A percentile compares a stretch with the other conserved stretches of the same genome.
Conservation (phyloP, 1,140 invertebrate species). For the Antheraea mylitta region DNA sequence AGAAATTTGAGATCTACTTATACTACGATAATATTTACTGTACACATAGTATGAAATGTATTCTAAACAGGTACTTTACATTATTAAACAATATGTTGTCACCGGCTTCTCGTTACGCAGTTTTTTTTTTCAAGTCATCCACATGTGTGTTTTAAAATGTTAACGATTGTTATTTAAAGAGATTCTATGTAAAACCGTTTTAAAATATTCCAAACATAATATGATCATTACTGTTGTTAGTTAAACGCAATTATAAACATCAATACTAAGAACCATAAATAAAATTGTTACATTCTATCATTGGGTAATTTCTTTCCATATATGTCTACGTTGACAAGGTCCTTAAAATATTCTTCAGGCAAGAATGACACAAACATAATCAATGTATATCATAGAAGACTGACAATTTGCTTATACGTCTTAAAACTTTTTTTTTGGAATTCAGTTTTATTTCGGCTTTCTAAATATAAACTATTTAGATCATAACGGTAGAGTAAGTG, state of each 20-base stretch:
- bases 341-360: too few relatives aligned
- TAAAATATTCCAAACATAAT: not conserved
- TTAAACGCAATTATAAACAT: not conserved
- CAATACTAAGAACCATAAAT: not conserved
- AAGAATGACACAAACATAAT: too few relatives aligned
- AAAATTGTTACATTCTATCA: not conserved
- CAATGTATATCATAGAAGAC: too few relatives aligned
- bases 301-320: too few relatives aligned
- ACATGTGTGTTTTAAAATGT: constrained; percentile 4
- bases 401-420: too few relatives aligned
- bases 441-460: too few relatives aligned
- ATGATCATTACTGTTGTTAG: not conserved
- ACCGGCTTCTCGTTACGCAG: not conserved
- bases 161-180: not conserved
- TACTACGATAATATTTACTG: constrained; percentile 22
- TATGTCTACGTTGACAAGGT: too few relatives aligned
- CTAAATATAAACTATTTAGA: too few relatives aligned
- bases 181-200: not conserved
- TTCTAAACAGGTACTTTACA: constrained; percentile 26
- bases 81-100: not conserved
- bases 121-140: constrained; percentile 3
- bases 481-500: too few relatives aligned
- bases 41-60: constrained; percentile 13
- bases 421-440: too few relatives aligned
- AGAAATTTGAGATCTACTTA: constrained; percentile 30